Evolutionary conservation across 2,888 invertebrate genomes (phyloP).

Genomic region (Idaea aversata): DNA sequence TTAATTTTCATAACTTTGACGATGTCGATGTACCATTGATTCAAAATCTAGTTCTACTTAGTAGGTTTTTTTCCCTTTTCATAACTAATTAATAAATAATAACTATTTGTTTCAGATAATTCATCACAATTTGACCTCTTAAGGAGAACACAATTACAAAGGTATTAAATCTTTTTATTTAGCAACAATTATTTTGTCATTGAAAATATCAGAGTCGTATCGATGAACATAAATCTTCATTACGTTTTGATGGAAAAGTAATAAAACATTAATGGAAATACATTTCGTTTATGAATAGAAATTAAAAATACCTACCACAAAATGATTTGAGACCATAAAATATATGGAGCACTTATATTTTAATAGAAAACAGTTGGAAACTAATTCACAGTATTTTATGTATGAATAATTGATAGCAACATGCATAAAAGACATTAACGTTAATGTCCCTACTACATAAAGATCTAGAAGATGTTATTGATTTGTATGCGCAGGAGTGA

Average conservation of each 20-base stretch:
- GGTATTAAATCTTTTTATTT: slow-evolving; percentile 43
- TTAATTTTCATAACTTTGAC: too few species aligned
- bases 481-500: too few species aligned
- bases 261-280: slow-evolving; percentile 26
- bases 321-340: neutral
- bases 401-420: neutral
- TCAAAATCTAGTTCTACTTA: too few species aligned
- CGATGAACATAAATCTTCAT: slow-evolving; percentile 51
- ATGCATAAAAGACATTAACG: neutral
- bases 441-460: neutral
- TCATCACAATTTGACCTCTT: slow-evolving; percentile 51
- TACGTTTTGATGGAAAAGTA: slow-evolving; percentile 40
- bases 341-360: neutral
- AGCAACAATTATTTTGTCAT: slow-evolving; percentile 38
- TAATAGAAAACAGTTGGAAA: neutral
- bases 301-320: neutral
- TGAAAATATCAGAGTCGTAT: slow-evolving; percentile 42
- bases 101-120: slow-evolving; percentile 62
- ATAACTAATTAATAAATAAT: slow-evolving; percentile 18
- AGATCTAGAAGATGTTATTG: too few species aligned
- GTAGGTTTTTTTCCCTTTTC: neutral
- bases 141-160: slow-evolving; percentile 65
- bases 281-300: neutral
- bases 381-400: neutral
- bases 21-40: too few species aligned